Evolutionary conservation across 1,140 invertebrate species (phyloP).

Genomic region (Drosophila sproati): DNA sequence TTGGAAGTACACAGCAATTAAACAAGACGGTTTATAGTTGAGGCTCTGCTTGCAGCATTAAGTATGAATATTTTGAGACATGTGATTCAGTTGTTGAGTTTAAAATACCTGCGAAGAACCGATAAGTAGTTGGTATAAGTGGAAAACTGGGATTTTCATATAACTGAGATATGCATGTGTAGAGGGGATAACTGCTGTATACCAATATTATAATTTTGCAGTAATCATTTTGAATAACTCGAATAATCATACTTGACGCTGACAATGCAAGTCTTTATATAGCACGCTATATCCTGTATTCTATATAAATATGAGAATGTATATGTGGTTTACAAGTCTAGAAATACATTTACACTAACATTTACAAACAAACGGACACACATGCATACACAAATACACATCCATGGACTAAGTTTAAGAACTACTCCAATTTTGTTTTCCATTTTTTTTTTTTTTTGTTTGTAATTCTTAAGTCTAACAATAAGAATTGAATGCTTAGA

Average conservation of each 20-base stretch:
- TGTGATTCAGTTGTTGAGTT: neutral
- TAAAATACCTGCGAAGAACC: neutral
- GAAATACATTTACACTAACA: slow-evolving; percentile 69
- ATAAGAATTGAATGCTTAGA: slow-evolving; percentile 42
- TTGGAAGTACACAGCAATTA: slow-evolving; percentile 46
- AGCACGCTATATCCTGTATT: slow-evolving; percentile 32
- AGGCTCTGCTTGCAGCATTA: slow-evolving; percentile 35
- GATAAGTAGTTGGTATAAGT: too few species aligned
- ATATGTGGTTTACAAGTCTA: slow-evolving; percentile 49
- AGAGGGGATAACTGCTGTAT: too few species aligned
- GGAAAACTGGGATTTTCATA: too few species aligned
- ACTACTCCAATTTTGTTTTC: slow-evolving; percentile 19
- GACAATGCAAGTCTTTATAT: slow-evolving; percentile 15
- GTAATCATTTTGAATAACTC: neutral
- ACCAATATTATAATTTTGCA: too few species aligned
- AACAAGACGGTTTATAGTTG: slow-evolving; percentile 37
- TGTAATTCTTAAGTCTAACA: slow-evolving; percentile 32
- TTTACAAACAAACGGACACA: slow-evolving; percentile 74
- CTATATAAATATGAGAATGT: slow-evolving; percentile 6
- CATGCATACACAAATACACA: slow-evolving; percentile 53
- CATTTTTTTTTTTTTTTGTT: neutral
- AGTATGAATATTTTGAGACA: neutral
- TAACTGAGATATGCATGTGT: too few species aligned
- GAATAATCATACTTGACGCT: slow-evolving; percentile 25
- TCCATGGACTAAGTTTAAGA: slow-evolving; percentile 64